Evolutionary conservation across 53 echinoderm and acorn worm genomes (phyloP).

Genomic region (Pentamera pediparva): DNA sequence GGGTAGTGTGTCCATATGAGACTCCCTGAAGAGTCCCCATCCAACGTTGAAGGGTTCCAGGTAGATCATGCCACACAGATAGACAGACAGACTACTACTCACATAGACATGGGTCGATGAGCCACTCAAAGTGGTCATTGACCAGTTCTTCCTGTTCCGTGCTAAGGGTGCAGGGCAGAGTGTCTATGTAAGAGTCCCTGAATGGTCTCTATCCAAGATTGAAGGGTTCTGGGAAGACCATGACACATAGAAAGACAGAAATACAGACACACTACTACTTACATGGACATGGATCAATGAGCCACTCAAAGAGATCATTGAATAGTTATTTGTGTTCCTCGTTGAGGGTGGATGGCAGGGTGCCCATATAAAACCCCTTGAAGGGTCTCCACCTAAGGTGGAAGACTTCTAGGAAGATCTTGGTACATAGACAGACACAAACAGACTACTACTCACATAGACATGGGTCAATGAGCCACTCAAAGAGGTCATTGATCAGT

Average conservation of each 20-base stretch:
- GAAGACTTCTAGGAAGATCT: conserved; percentile 97
- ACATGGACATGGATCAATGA: conserved; percentile 88
- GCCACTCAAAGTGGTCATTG: conserved; percentile 98
- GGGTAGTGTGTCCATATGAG: conserved; percentile 84
- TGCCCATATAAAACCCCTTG: too few relatives aligned
- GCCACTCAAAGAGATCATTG: too few relatives aligned
- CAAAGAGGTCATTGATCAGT: conserved; percentile 90
- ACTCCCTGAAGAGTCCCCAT: too few relatives aligned
- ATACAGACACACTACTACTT: conserved; percentile 23
- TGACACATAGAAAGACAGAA: conserved; percentile 91
- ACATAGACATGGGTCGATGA: conserved; percentile 89
- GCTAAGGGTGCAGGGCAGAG: conserved; percentile 57
- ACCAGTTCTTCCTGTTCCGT: conserved; percentile 71
- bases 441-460: conserved; percentile 47
- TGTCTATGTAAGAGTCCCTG: conserved; percentile 90
- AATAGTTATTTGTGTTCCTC: conserved; percentile 65
- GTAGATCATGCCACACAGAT: conserved; percentile 96
- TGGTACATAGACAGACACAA: conserved; percentile 69
- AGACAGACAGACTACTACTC: conserved; percentile 21
- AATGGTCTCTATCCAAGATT: conserved; percentile 94
- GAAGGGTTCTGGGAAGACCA: conserved; percentile 99
- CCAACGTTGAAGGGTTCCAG: conserved; percentile 97
- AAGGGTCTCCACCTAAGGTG: conserved; percentile 94
- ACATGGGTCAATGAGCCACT: conserved; percentile 97
- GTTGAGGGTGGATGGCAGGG: conserved; percentile 53